A percentile compares a stretch with the other conserved stretches of the same genome.
phyloP scores from a whole-genome alignment of 2,888 invertebrate species.

The Atethmia centrago region DNA sequence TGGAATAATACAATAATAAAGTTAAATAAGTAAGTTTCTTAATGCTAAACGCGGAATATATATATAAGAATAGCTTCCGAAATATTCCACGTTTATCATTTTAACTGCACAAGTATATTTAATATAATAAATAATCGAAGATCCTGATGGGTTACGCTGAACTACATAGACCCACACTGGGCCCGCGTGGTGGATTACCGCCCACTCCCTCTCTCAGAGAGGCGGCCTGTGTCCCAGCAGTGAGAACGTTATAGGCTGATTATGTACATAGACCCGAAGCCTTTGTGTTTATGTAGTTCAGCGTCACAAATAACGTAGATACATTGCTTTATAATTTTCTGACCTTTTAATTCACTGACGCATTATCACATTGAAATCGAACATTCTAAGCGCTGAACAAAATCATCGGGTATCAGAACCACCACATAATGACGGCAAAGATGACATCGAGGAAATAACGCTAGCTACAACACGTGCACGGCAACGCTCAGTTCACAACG shows the following conservation, averaged over 20 bases:
- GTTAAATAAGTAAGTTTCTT: conserved; percentile 45
- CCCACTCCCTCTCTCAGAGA: too few species aligned
- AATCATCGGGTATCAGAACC: conserved; percentile 34
- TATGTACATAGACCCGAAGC: too few species aligned
- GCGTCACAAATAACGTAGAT: not conserved
- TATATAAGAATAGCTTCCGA: too few species aligned
- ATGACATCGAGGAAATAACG: conserved; percentile 57
- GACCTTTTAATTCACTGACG: not conserved
- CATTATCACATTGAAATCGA: conserved; percentile 16
- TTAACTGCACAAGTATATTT: conserved; percentile 15
- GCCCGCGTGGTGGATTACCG: too few species aligned
- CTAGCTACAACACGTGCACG: conserved; percentile 78
- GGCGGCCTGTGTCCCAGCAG: too few species aligned
- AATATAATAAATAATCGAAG: not conserved
- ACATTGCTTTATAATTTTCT: not conserved
- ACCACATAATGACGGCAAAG: conserved; percentile 49
- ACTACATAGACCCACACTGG: too few species aligned
- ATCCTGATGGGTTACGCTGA: not conserved
- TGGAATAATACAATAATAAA: conserved; percentile 38
- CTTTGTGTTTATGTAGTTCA: too few species aligned
- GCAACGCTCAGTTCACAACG: conserved; percentile 18
- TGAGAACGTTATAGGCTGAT: too few species aligned
- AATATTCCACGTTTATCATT: conserved; percentile 4
- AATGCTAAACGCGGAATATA: too few species aligned
- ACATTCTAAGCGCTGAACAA: conserved; percentile 31